phyloP scores from a whole-genome alignment of 1,140 invertebrate species.

The Galendromus occidentalis region DNA sequence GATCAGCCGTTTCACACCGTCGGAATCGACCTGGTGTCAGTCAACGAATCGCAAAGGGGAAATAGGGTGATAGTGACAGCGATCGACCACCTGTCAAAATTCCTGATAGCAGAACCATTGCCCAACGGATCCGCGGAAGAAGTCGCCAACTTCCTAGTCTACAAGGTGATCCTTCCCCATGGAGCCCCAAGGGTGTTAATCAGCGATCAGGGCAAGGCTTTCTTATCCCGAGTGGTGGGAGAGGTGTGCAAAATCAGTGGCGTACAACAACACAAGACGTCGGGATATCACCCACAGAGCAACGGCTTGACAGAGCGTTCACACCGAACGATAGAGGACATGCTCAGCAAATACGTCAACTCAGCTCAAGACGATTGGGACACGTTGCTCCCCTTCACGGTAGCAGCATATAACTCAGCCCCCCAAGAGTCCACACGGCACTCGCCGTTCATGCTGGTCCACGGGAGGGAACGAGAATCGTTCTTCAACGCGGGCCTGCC shows the following conservation, averaged over 20 bases:
- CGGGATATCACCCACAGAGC: conserved; percentile 21
- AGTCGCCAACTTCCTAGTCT: conserved; percentile 20
- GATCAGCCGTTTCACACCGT: conserved; percentile 20
- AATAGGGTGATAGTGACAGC: conserved; percentile 22
- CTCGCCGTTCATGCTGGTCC: conserved; percentile 20
- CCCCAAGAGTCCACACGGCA: conserved; percentile 18
- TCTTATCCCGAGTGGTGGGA: conserved; percentile 17
- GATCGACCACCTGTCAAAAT: conserved; percentile 25
- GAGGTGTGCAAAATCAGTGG: conserved; percentile 17
- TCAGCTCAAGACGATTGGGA: conserved; percentile 24
- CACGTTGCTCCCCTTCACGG: conserved; percentile 19
- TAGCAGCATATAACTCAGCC: conserved; percentile 22
- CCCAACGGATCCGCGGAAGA: conserved; percentile 18
- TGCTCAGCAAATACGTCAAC: conserved; percentile 21
- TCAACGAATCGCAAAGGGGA: conserved; percentile 18
- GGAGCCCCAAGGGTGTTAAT: conserved; percentile 16
- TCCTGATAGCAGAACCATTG: conserved; percentile 19
- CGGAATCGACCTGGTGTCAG: conserved; percentile 24
- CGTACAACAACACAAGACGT: conserved; percentile 18
- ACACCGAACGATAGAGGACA: conserved; percentile 19
- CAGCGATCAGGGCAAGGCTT: conserved; percentile 17
- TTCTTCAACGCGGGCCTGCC: conserved; percentile 16
- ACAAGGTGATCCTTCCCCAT: conserved; percentile 16
- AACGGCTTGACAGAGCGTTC: conserved; percentile 23
- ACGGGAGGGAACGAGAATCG: conserved; percentile 20